Base-by-base conservation (phyloP, 2,888 invertebrate genomes). In the Tetragonula carbonaria region DNA sequence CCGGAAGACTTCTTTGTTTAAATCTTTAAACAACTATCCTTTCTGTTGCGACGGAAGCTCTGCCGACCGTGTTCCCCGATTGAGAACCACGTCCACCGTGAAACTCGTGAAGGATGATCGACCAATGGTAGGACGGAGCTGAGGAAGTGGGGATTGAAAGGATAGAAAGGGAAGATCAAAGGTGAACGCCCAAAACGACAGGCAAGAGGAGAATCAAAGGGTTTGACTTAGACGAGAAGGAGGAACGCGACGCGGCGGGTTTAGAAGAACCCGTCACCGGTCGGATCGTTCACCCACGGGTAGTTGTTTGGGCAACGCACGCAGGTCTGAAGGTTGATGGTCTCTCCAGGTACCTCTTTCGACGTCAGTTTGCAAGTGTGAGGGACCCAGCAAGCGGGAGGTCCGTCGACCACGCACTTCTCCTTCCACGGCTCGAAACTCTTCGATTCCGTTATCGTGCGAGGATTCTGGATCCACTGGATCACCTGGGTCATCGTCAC, bases 401-500 rank as follows among this genome's bases (percentile, higher is more conserved):
- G 96, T 81, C 98, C 98, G 92, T 98, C 97, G n/a, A 98, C 98
- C 70, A 96, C 96, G 93, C 98, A 98, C 96, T 98, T 98, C 95
- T 98, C 98, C 96, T 97, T 97, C 98, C 98, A 98, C 72, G 98
- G 97, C 94, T 98, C 98, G 95, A 98, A 98, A 96, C 97, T 98
- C 96, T 98, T 98, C 74, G 97, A 97, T 94, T 98, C 98, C 79
- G 96, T 96, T 90, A 97, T 94, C 21, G 98, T 98, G 84, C 97
- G 96, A 68, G 98, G 98, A 94, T 98, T 98, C 94, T 98, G 98
- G 93, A 98, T 98, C 98, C 98, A 98, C 94, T 98, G 98, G 91
- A 98, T 98, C 13, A 98, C 98, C 95, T 98, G 98, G n/a, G 98
- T 98, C 98, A 98, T 98, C 82, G 98, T 98, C 23, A 98, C 98